Percentiles rank a stretch among this genome's conserved stretches.
Evolutionary conservation across 2,797 vertebrate genomes (phyloP).

Genomic region (Numenius phaeopus): DNA sequence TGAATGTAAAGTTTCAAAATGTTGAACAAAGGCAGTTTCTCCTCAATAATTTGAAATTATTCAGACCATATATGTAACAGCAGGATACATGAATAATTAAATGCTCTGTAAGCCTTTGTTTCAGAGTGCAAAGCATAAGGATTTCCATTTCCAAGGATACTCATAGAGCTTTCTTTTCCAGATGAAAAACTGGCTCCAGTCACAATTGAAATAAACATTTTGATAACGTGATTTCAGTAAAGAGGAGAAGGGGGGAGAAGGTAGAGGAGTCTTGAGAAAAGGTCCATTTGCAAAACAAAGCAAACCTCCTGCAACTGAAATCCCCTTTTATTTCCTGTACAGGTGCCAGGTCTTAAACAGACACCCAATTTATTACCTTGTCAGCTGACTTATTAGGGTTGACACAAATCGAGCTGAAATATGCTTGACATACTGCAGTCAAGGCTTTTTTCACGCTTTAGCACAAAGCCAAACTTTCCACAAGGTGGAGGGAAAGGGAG

Average conservation of each 20-base stretch:
- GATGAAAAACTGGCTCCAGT: constrained; percentile 29
- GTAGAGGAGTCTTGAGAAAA: constrained; percentile 57
- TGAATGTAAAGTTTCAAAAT: constrained; percentile 20
- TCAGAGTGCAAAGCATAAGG: constrained; percentile 10
- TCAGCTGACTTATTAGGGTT: constrained; percentile 81
- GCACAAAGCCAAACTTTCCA: constrained; percentile 72
- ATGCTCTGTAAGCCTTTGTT: constrained; percentile 50
- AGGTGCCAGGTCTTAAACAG: constrained; percentile 80
- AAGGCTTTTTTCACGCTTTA: constrained; percentile 69
- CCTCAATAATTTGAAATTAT: constrained; percentile 26
- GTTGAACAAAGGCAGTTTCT: constrained; percentile 44
- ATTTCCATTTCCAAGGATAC: constrained; percentile 46
- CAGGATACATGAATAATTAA: constrained; percentile 67
- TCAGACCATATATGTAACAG: constrained; percentile 35
- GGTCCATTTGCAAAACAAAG: constrained; percentile 73
- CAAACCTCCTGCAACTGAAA: constrained; percentile 75
- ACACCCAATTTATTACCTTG: constrained; percentile 81
- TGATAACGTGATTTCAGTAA: constrained; percentile 68
- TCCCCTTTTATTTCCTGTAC: constrained; percentile 80
- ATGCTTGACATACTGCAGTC: constrained; percentile 71
- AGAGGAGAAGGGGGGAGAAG: constrained; percentile 5
- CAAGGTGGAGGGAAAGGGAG: constrained; percentile 56
- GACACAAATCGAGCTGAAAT: constrained; percentile 83
- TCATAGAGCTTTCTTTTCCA: not conserved
- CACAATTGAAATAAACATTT: constrained; percentile 63